phyloP scores from a whole-genome alignment of 2,113 vertebrate species.

The Oncorhynchus clarkii region DNA sequence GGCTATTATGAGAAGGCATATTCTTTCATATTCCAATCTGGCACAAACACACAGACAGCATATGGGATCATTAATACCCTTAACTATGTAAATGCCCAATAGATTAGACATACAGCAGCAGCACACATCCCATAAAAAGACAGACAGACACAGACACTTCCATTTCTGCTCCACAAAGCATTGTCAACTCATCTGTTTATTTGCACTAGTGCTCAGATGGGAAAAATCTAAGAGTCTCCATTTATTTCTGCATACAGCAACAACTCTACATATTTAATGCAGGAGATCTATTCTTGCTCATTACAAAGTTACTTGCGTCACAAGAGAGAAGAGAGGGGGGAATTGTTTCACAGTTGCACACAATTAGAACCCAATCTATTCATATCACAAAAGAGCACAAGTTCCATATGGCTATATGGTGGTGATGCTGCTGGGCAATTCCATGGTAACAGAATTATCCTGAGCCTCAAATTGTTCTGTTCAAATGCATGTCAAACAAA shows the following conservation, averaged over 20 bases:
- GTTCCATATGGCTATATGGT: slow-evolving; percentile 8
- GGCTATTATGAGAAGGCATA: slow-evolving; percentile 33
- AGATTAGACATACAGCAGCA: slow-evolving; percentile 49
- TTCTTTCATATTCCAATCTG: slow-evolving; percentile 18
- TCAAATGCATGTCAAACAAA: too few relatives aligned
- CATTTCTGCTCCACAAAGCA: background rate
- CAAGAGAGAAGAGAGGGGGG: slow-evolving; percentile 37
- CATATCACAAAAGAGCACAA: slow-evolving; percentile 12
- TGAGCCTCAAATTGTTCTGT: too few relatives aligned
- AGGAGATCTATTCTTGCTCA: slow-evolving; percentile 29
- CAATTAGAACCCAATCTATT: slow-evolving; percentile 4
- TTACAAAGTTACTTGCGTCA: slow-evolving; percentile 8
- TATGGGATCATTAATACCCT: slow-evolving; percentile 18
- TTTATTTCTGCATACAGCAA: slow-evolving; percentile 48
- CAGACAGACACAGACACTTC: slow-evolving; percentile 24
- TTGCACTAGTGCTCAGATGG: slow-evolving; percentile 40
- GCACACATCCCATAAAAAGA: background rate
- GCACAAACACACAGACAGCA: slow-evolving; percentile 16
- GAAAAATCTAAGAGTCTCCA: slow-evolving; percentile 23
- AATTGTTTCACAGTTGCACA: slow-evolving; percentile 21
- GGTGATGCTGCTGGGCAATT: background rate
- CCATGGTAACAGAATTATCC: too few relatives aligned
- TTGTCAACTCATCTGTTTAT: slow-evolving; percentile 47
- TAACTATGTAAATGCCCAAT: slow-evolving; percentile 30
- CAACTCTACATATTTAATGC: slow-evolving; percentile 58